Conservation (phyloP, 2,797 vertebrate genomes). For the Morelia viridis region DNA sequence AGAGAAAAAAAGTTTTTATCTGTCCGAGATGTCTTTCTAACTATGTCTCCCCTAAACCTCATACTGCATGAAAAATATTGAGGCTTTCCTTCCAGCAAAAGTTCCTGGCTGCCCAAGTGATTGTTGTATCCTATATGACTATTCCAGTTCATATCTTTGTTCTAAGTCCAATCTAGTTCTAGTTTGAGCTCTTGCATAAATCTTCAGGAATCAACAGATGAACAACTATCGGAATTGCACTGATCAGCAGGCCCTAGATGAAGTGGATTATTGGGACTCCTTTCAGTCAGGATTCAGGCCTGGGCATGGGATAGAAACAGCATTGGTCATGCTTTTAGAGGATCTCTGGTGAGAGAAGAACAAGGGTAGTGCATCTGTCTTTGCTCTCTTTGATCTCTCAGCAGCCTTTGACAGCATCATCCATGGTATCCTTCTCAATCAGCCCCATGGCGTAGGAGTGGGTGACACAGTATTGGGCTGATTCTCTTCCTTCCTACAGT, state of each 20-base stretch:
- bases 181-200: background rate
- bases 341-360: background rate
- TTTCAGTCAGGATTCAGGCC: background rate
- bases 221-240: background rate
- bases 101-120: background rate
- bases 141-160: background rate
- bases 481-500: background rate
- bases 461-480: background rate
- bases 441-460: background rate
- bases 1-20: background rate
- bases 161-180: background rate
- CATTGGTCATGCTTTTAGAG: background rate
- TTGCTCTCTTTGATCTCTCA: background rate
- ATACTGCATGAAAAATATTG: background rate
- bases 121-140: background rate
- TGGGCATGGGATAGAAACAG: background rate
- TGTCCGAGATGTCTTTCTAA: background rate
- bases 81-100: background rate
- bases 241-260: background rate
- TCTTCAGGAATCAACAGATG: background rate
- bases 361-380: background rate
- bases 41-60: background rate
- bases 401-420: background rate
- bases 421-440: background rate
- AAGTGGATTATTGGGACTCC: background rate